These are phyloP conservation scores for Cacatua alba DNA, from an alignment of 2,113 vertebrate species.

Conservation along the genomic window DNA sequence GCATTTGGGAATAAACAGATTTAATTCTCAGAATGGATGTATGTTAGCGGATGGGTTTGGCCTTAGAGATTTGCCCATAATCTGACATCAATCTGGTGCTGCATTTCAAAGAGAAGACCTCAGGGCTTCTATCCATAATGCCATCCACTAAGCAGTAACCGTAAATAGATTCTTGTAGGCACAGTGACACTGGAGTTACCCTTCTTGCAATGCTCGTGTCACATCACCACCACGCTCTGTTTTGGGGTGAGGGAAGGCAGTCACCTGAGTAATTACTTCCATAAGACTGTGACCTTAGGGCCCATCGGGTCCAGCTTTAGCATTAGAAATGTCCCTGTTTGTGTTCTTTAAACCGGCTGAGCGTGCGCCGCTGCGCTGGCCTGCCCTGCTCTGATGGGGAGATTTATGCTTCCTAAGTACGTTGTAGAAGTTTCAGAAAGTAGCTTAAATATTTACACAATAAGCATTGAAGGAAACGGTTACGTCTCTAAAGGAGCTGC, in stretches of 20 bases:
- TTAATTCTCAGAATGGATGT: neutral
- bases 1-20: neutral
- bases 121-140: neutral
- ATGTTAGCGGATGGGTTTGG: neutral
- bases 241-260: neutral
- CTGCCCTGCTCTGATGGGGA: neutral
- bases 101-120: neutral
- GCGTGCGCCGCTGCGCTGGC: neutral
- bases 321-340: conserved; percentile 8
- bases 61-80: neutral
- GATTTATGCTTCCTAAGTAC: conserved; percentile 54
- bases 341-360: neutral
- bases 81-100: neutral
- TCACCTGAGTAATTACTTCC: neutral
- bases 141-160: fast-evolving
- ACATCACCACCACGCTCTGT: neutral
- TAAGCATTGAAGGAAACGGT: conserved; percentile 57
- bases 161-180: fast-evolving
- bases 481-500: conserved; percentile 27
- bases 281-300: neutral
- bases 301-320: neutral
- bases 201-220: fast-evolving
- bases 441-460: conserved; percentile 69
- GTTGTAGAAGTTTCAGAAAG: conserved; percentile 58
- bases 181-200: fast-evolving